Base-by-base conservation (phyloP, 2,797 vertebrate species). In the Hypotaenidia philippensis region DNA sequence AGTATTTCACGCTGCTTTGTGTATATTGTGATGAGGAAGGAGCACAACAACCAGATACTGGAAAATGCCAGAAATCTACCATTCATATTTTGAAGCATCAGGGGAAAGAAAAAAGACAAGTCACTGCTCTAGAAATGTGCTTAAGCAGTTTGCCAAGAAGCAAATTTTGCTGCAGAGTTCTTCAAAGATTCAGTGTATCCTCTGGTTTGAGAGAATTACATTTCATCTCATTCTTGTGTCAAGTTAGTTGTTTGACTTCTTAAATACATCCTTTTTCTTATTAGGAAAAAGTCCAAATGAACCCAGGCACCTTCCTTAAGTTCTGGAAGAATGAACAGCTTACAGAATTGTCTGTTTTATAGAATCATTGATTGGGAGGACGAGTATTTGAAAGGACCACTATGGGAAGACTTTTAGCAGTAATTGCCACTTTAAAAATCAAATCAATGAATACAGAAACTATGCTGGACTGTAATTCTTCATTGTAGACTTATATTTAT, bases 111-210 rank as follows among this genome's bases (percentile, higher is more conserved):
- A 63, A 93, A 69, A 71, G 83, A 45, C 69, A 86, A 88, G 86
- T 83, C 57, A 64, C 82, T 83, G 61, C 71, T 5, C 4, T 1
- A 71, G 72, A 93, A 93, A 83, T 68, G 53, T 32, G 40, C 29
- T 70, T 71, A 83, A 93, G 32, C 29, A 78, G 59, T 88, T 90
- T 83, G 72, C 69, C 69, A 81, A 88, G 72, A 78, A 68, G 45
- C 9, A 90, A 61, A 41, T 79, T 50, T 88, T 96, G 29, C 80
- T 81, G 72, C 40, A 52, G 49, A 70, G 40, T 60, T 93, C 49
- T 91, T 94, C 52, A 86, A 83, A 45, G 60, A 85, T 88, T 83
- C 45, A 80, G 49, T 40, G 10, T 66, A 44, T 74, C 44, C 25
- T 66, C 72, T 71, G 44, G 21, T 90, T 91, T 90, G 32, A 64